Evolutionary conservation across 1,140 invertebrate species (phyloP), one percentile per base, ranked within the genome.

Genomic region (Drosophila sucinea): DNA sequence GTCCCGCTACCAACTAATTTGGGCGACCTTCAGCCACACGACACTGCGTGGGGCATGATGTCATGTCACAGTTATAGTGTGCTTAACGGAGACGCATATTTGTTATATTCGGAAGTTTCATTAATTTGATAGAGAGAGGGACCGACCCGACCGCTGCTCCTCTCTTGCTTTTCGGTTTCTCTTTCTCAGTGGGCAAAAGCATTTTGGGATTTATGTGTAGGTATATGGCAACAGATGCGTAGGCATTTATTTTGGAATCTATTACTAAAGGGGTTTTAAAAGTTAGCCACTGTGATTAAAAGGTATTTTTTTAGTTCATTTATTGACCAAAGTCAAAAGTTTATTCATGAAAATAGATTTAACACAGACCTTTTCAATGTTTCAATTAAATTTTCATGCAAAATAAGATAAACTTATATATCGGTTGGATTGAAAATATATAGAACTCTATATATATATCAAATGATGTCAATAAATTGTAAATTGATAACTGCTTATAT

Each of bases 31-130:
- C 76, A 61, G 76, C 38, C 60, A 33, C 51, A 64, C 44, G 25
- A 6, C 23, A 47, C 35, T 11, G 35, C 35, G 35, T 51, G 44
- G 58, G 35, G 35, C 54, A 87, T 89, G 84, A 89, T 89, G 84
- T 89, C 84, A 89, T 89, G 73, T 77, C 71, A 73, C 69, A 67
- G 66, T 84, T 89, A 71, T 89, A 81, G 75, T 68, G 70, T 78
- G 54, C 64, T 61, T 58, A 41, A 55, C 27, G 61, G 29, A 60
- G 56, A 60, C 54, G 62, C 73, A 51, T 51, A 27, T 51, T 51
- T 17, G 44, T 51, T 51, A 62, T 61, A 73, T 62, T 87, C 67
- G 72, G 67, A 81, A 82, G 75, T 85, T 68, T 54, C 35, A 76
- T 66, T 75, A 85, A 60, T 66, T 75, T 65, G 62, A 69, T 68